phyloP scores from a whole-genome alignment of 2,113 vertebrate species.

The Helogale parvula region DNA sequence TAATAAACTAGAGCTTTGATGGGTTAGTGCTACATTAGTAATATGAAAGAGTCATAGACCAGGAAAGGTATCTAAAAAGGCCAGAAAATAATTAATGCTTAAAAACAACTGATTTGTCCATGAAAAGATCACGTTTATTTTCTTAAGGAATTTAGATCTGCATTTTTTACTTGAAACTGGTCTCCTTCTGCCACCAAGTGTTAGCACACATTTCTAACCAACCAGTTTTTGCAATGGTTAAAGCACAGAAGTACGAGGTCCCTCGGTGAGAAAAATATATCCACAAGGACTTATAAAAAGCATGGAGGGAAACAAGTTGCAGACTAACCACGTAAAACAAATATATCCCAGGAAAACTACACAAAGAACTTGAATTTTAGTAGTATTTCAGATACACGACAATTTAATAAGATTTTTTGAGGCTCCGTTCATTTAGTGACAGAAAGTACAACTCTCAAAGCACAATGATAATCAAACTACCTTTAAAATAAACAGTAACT shows the following conservation, averaged over 20 bases:
- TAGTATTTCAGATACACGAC: neutral
- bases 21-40: neutral
- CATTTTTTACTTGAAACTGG: constrained; percentile 51
- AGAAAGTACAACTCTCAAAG: constrained; percentile 4
- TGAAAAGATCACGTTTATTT: constrained; percentile 17
- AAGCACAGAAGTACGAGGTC: neutral
- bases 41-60: constrained; percentile 25
- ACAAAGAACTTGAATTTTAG: neutral
- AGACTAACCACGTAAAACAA: neutral
- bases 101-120: neutral
- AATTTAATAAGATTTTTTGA: constrained; percentile 37
- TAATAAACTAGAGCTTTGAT: neutral
- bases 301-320: neutral
- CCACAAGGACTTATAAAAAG: neutral
- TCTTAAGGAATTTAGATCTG: constrained; percentile 2
- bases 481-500: neutral
- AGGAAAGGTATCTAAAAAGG: neutral
- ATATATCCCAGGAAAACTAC: neutral
- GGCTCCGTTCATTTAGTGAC: neutral
- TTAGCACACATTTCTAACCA: constrained; percentile 55
- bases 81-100: neutral
- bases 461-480: neutral
- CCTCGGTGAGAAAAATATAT: constrained; percentile 34
- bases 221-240: neutral
- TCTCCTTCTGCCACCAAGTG: constrained; percentile 74